phyloP scores from a whole-genome alignment of 2,797 vertebrate genomes.

The Pantherophis vulpinus region DNA sequence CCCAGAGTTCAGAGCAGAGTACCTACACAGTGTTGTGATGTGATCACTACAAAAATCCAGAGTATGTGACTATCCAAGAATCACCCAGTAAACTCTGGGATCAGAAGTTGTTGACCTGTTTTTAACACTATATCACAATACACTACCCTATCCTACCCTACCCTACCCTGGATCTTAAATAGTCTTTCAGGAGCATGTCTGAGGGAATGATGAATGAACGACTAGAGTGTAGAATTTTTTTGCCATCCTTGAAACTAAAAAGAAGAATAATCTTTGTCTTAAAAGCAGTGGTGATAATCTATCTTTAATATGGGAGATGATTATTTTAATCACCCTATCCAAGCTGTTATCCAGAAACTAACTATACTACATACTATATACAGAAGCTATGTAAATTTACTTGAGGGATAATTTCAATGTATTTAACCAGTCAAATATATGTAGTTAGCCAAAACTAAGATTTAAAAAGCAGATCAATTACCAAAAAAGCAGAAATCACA shows the following conservation, averaged over 20 bases:
- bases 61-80: background rate
- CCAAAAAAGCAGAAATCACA: background rate
- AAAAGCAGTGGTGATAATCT: background rate
- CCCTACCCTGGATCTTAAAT: background rate
- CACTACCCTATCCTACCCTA: background rate
- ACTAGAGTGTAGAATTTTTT: background rate
- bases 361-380: too few species aligned
- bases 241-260: background rate
- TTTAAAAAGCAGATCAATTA: background rate
- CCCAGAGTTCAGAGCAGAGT: too few species aligned
- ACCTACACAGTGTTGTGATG: too few species aligned
- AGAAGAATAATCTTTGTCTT: background rate
- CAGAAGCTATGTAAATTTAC: background rate
- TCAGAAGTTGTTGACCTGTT: background rate
- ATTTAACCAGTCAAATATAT: too few species aligned
- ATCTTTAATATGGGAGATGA: background rate
- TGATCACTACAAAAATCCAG: too few species aligned
- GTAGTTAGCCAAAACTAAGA: background rate
- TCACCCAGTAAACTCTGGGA: background rate
- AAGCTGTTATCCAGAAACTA: background rate
- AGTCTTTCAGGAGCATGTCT: background rate
- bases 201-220: background rate
- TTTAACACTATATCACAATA: background rate
- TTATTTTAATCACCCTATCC: background rate
- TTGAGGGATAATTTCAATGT: background rate